Evolutionary conservation across 2,888 invertebrate species (phyloP).

Genomic region (Dorcus parallelipipedus): DNA sequence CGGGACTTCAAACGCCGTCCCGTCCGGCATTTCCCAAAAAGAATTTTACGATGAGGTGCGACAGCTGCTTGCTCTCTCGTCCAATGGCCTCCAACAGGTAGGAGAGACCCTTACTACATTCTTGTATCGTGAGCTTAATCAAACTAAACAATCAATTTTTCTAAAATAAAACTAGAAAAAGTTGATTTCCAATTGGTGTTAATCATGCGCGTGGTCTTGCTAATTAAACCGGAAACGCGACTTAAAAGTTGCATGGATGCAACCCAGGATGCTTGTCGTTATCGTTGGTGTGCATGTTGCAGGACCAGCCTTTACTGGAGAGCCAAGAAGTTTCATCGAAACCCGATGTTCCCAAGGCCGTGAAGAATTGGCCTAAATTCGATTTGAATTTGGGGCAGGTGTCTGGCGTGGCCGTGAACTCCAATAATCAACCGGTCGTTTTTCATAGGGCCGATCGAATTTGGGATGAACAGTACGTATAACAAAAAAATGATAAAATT

Average conservation of each 20-base stretch:
- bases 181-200: neutral
- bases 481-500: constrained; percentile 7
- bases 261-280: neutral
- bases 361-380: constrained; percentile 58
- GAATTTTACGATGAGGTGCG: constrained; percentile 55
- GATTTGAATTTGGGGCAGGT: constrained; percentile 75
- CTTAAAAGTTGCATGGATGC: neutral
- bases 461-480: constrained; percentile 70
- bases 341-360: constrained; percentile 65
- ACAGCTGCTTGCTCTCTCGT: constrained; percentile 47
- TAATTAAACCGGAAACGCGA: neutral
- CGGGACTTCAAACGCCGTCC: constrained; percentile 19
- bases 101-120: neutral
- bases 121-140: neutral
- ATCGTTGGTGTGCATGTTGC: neutral
- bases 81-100: constrained; percentile 38
- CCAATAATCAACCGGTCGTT: constrained; percentile 73
- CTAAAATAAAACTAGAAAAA: neutral
- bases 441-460: constrained; percentile 79
- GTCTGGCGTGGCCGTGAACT: constrained; percentile 79
- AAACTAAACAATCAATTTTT: neutral
- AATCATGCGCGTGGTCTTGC: neutral
- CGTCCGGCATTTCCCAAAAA: constrained; percentile 14
- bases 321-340: constrained; percentile 46
- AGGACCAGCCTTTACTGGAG: neutral